A percentile compares a stretch with the other conserved stretches of the same genome.
Conservation (phyloP, 2,113 vertebrate genomes). For the Hydropotes inermis region DNA sequence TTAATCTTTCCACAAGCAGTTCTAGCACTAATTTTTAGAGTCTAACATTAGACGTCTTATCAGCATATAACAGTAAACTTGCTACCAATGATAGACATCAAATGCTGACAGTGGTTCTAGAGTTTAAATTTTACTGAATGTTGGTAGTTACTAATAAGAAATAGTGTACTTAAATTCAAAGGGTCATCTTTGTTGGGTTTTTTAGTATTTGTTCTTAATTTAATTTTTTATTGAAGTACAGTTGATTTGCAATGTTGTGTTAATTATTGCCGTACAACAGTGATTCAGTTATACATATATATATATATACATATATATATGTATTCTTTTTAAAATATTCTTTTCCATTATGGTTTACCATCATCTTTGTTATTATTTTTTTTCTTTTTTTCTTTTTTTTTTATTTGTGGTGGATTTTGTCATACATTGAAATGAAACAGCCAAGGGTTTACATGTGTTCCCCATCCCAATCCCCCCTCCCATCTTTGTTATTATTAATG, state of each 20-base stretch:
- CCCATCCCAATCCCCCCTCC: no score
- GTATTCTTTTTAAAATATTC: not conserved
- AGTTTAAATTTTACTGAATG: conserved; percentile 41
- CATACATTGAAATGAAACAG: no score
- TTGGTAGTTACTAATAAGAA: conserved; percentile 42
- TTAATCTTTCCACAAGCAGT: conserved; percentile 49
- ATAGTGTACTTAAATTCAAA: conserved; percentile 34
- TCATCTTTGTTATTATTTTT: no score
- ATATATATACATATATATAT: not conserved
- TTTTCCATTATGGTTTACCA: not conserved
- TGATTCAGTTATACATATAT: not conserved
- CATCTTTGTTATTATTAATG: not conserved
- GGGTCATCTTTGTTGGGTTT: not conserved
- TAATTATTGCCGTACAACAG: not conserved
- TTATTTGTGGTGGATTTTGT: no score
- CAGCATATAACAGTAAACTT: conserved; percentile 39
- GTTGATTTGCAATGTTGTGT: not conserved
- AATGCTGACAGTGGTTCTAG: conserved; percentile 43
- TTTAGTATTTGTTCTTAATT: not conserved
- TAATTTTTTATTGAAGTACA: not conserved
- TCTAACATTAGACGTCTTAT: conserved; percentile 65
- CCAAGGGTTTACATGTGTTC: no score
- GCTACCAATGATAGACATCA: conserved; percentile 44
- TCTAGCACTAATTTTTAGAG: conserved; percentile 60
- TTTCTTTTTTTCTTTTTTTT: no score